Evolutionary conservation across 1,140 invertebrate species (phyloP), one percentile per base, ranked within the genome.

Genomic region (Battus philenor): DNA sequence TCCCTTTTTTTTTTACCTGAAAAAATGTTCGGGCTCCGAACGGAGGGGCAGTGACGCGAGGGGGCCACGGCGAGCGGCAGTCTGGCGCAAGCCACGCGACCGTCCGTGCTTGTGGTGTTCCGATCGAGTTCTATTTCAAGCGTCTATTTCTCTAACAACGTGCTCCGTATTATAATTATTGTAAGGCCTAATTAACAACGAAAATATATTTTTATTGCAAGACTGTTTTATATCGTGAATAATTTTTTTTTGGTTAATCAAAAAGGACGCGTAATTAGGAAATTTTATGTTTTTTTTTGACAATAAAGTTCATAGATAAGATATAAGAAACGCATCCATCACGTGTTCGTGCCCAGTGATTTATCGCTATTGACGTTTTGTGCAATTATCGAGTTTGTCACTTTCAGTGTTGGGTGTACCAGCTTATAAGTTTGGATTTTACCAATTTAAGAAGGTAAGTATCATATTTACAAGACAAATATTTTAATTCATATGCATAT

Each of bases 31-130:
- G 51, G 18, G 22, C 22, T 46, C 4, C 43, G 45, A 39, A 50
- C 68, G 69, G 70, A 54, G 66, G 62, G 66, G 70, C 50, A 50
- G 63, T 41, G 66, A 56, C 34, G 68, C 54, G 67, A 46, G n/a
- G 63, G 68, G 68, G 67, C 57, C 48, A 51, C 36, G 29, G 17
- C 39, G 58, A 58, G 62, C 72, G 68, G 66, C 72, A 81, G 77
- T 81, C 70, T 64, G 44, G 54, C 22, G 46, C 41, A 44, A 53
- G 57, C 66, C 65, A 57, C 59, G 67, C 56, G 49, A 48, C 62
- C 50, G 74, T 26, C 34, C 47, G 61, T 58, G 50, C 62, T 50
- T 46, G 17, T 36, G 33, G 33, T 17, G n/a, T 13, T 4, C 17
- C 9, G 17, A 22, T 20, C 33, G 16, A 20, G 32, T 39, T 9